Conservation (phyloP, 2,797 vertebrate genomes). For the Hydrocynus forskahlii region DNA sequence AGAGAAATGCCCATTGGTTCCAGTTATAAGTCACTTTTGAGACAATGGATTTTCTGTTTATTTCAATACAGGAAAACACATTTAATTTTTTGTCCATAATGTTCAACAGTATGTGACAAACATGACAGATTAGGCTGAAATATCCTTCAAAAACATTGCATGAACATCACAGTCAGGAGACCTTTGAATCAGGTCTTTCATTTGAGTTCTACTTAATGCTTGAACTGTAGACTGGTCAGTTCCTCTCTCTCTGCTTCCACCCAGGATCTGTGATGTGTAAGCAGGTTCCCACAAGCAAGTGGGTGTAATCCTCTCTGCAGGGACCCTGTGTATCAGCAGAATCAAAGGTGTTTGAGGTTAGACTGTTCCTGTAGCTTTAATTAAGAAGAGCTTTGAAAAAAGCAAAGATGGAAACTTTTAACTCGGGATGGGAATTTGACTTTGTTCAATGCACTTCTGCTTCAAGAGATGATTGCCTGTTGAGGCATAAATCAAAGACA, state of each 20-base stretch:
- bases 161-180: not conserved
- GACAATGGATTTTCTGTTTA: too few species aligned
- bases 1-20: too few species aligned
- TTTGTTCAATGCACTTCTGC: not conserved
- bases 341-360: conserved; percentile 38
- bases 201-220: not conserved
- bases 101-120: not conserved
- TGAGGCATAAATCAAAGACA: conserved; percentile 22
- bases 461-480: conserved; percentile 14
- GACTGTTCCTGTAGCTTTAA: conserved; percentile 54
- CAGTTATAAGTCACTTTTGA: too few species aligned
- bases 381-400: conserved; percentile 55
- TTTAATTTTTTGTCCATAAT: too few species aligned
- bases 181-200: not conserved
- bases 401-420: conserved; percentile 44
- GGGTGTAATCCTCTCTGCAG: conserved; percentile 57
- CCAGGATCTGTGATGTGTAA: conserved; percentile 36
- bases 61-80: too few species aligned
- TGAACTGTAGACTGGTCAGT: not conserved
- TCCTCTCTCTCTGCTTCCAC: conserved; percentile 22
- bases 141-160: not conserved
- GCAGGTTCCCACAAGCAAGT: conserved; percentile 50
- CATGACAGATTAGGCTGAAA: not conserved
- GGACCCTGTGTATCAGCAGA: conserved; percentile 40
- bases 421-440: conserved; percentile 12